A percentile compares a stretch with the other conserved stretches of the same genome.
These are phyloP conservation scores for Oceanodroma leucorhoa DNA, from an alignment of 2,797 vertebrate species.

Conservation along the genomic window DNA sequence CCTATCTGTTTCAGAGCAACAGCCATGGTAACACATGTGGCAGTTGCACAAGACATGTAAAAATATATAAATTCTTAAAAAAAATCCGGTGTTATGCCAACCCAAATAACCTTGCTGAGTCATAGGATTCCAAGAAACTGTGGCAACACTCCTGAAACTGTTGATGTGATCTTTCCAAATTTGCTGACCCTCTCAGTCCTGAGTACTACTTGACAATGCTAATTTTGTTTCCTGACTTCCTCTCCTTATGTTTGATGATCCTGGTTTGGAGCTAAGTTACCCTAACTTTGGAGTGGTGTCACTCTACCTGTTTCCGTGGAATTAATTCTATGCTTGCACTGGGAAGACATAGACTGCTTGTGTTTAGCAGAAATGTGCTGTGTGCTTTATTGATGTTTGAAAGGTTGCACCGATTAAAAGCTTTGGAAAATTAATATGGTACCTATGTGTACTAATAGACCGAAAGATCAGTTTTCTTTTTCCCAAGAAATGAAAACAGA, in stretches of 20 bases:
- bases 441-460: background rate
- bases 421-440: background rate
- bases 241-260: background rate
- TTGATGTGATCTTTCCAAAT: background rate
- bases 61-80: background rate
- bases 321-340: background rate
- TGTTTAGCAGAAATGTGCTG: background rate
- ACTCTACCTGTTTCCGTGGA: background rate
- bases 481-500: background rate
- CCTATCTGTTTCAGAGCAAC: background rate
- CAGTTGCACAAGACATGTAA: background rate
- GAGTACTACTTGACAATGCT: background rate
- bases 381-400: slow-evolving; percentile 22
- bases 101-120: background rate
- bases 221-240: background rate
- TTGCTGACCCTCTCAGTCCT: background rate
- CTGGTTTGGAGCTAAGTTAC: background rate
- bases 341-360: background rate
- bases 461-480: background rate
- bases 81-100: background rate
- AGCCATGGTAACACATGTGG: background rate
- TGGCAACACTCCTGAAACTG: background rate
- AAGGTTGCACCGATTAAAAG: background rate
- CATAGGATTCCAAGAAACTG: background rate
- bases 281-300: background rate